phyloP scores from a whole-genome alignment of 2,113 vertebrate genomes.

The Ondatra zibethicus region DNA sequence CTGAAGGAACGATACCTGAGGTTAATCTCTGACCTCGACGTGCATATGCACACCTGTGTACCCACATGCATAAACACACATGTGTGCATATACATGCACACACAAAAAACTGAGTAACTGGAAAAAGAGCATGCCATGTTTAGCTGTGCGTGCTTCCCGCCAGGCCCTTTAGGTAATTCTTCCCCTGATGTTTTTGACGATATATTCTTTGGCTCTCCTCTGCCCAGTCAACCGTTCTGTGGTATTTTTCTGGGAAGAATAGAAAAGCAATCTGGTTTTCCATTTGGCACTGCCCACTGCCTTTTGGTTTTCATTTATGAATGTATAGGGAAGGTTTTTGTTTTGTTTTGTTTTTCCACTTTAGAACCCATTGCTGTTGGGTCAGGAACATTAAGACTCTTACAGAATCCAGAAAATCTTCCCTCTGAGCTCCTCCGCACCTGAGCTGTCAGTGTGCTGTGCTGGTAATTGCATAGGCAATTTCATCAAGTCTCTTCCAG shows the following conservation, averaged over 20 bases:
- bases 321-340: not conserved
- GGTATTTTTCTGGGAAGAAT: not conserved
- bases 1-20: not conserved
- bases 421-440: too few relatives aligned
- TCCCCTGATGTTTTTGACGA: not conserved
- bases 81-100: not conserved
- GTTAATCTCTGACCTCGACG: not conserved
- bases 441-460: not conserved
- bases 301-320: conserved; percentile 1
- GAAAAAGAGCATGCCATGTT: not conserved
- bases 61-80: not conserved
- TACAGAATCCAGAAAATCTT: not conserved
- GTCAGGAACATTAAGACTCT: not conserved
- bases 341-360: not conserved
- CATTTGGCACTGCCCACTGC: not conserved
- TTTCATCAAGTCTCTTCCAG: not conserved
- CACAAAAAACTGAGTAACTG: not conserved
- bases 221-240: not conserved
- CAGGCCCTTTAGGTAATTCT: not conserved
- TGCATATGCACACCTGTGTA: too few relatives aligned
- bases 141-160: not conserved
- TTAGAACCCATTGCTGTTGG: not conserved
- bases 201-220: not conserved
- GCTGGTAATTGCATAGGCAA: not conserved
- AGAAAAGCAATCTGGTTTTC: not conserved